phyloP scores from a whole-genome alignment of 1,140 invertebrate genomes.

The Aphelinus atriplicis region DNA sequence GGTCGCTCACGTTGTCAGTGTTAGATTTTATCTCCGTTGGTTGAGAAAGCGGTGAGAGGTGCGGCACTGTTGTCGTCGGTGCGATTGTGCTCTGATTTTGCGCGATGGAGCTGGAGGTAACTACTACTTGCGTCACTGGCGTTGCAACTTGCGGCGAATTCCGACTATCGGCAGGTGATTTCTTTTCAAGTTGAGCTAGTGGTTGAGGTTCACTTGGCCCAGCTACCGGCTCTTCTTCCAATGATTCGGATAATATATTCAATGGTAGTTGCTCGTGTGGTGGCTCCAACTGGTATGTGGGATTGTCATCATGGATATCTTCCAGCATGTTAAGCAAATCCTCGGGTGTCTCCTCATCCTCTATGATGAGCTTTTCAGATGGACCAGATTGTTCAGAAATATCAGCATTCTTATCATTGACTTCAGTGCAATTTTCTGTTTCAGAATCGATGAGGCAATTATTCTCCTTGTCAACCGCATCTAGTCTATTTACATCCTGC shows the following conservation, averaged over 20 bases:
- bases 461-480: constrained; percentile 39
- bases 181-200: neutral
- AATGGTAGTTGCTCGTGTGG: constrained; percentile 60
- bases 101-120: constrained; percentile 45
- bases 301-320: constrained; percentile 67
- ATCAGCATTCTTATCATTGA: neutral
- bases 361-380: constrained; percentile 45
- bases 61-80: constrained; percentile 68
- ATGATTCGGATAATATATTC: constrained; percentile 61
- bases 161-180: neutral
- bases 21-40: constrained; percentile 76
- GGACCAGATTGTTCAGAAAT: constrained; percentile 38
- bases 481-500: constrained; percentile 32
- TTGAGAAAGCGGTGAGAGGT: constrained; percentile 76
- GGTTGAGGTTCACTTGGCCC: constrained; percentile 5
- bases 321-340: constrained; percentile 76
- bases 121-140: too few species aligned
- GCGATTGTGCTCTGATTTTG: constrained; percentile 53
- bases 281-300: constrained; percentile 60
- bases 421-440: neutral
- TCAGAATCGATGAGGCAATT: neutral
- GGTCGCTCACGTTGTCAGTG: constrained; percentile 76
- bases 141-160: neutral
- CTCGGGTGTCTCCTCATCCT: constrained; percentile 70
- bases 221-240: constrained; percentile 55